Conservation (phyloP, 2,888 invertebrate genomes). For the Masnerella sp. region DNA sequence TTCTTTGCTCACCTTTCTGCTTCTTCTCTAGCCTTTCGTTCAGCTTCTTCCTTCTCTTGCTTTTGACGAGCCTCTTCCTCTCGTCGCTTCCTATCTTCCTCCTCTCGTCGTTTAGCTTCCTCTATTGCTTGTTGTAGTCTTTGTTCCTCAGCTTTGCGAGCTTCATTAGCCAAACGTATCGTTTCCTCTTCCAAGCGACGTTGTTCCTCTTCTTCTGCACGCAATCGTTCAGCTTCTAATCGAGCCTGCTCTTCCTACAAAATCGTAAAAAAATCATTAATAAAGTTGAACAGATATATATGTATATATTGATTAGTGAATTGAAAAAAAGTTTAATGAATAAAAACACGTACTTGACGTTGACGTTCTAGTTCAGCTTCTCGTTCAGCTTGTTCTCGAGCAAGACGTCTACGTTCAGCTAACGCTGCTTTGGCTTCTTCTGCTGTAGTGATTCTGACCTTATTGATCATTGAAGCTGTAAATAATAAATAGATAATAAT, state of each 20-base stretch:
- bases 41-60: constrained; percentile 86
- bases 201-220: constrained; percentile 90
- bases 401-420: constrained; percentile 91
- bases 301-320: too few species aligned
- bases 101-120: constrained; percentile 87
- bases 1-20: constrained; percentile 82
- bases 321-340: neutral
- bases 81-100: constrained; percentile 86
- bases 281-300: too few species aligned
- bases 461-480: constrained; percentile 83
- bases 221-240: constrained; percentile 84
- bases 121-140: constrained; percentile 85
- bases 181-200: constrained; percentile 89
- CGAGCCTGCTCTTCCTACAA: constrained; percentile 84
- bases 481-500: neutral
- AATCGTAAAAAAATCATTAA: constrained; percentile 9
- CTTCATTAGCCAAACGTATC: constrained; percentile 86
- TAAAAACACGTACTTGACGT: constrained; percentile 78
- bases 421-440: constrained; percentile 96
- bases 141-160: constrained; percentile 90
- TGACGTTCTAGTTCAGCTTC: constrained; percentile 91
- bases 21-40: constrained; percentile 89
- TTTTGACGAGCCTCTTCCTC: constrained; percentile 83
- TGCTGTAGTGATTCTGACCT: constrained; percentile 89
- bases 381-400: constrained; percentile 93